Base-by-base conservation (phyloP, 2,797 vertebrate species). In the Squalus acanthias region DNA sequence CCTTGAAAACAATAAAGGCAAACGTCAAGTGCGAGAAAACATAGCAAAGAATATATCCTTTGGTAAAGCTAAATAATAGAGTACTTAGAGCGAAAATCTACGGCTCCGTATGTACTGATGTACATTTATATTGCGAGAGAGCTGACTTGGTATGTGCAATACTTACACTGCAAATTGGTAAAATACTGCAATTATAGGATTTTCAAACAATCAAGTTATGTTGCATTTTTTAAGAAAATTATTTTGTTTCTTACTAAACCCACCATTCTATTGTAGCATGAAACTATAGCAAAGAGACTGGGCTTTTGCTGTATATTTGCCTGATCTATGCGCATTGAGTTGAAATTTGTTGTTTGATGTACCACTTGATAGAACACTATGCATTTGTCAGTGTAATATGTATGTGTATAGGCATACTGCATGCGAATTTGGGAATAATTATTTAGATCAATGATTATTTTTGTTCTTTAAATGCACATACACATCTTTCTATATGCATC, bases 1-100 rank as follows among this genome's bases (percentile, higher is more conserved):
- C 70, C 70, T 57, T 95, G 94, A 95, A 95, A 95, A 95, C 94
- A 95, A 95, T 95, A 76, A 95, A 95, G 70, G n/a, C 94, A 60
- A 74, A 76, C 70, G 94, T 95, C 94, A 95, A 95, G 57, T 12
- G 94, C 70, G 70, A 74, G 94, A 74, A 76, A 95, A 76, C 94
- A 76, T n/a, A 95, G 70, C 67, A 53, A 95, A 76, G 29, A 76
- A 72, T 95, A 74, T 95, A 76, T 76, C 46, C 50, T 76, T 74
- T 76, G 46, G 50, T 95, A 74, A 95, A 76, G 53, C 29, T 95
- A 95, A 74, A 93, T 93, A 93, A 69, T 93, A 69, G 13, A 60
- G 24, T 93, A 46, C 53, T 95, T 95, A 57, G 72, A 76, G 72
- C 12, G 50, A n/a, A 72, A 95, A 74, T 76, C 70, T 22, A 74